Evolutionary conservation across 2,888 invertebrate species (phyloP).

Genomic region (Heliconius erato): DNA sequence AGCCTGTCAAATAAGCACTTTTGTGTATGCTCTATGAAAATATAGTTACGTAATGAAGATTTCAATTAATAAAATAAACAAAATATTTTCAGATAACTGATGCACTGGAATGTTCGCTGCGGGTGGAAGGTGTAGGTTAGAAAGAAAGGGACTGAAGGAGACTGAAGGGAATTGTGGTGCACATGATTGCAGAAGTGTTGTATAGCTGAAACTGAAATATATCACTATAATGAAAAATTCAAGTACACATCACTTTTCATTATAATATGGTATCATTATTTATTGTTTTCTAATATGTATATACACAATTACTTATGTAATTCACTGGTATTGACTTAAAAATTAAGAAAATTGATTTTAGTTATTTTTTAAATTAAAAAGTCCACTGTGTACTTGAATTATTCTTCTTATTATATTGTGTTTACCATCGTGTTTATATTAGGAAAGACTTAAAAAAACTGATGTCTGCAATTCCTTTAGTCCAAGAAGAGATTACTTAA

Average conservation of each 20-base stretch:
- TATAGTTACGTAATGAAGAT: too few relatives aligned
- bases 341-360: too few relatives aligned
- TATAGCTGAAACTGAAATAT: neutral
- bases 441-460: neutral
- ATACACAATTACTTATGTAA: too few relatives aligned
- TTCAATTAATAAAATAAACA: too few relatives aligned
- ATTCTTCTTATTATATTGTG: neutral
- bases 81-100: constrained; percentile 58
- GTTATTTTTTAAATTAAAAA: neutral
- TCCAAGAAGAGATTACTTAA: constrained; percentile 14
- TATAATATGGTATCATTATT: neutral
- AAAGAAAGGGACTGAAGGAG: constrained; percentile 16
- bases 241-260: neutral
- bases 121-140: constrained; percentile 56
- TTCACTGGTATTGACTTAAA: too few relatives aligned
- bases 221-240: neutral
- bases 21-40: too few relatives aligned
- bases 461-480: constrained; percentile 8
- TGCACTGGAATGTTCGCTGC: constrained; percentile 57
- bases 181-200: neutral
- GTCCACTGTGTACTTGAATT: neutral
- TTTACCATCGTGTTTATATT: neutral
- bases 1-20: too few relatives aligned
- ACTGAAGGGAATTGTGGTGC: constrained; percentile 36
- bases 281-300: neutral